These are phyloP conservation scores for Sebastolobus altivelis DNA, from an alignment of 2,797 vertebrate genomes.

Conservation along the genomic window DNA sequence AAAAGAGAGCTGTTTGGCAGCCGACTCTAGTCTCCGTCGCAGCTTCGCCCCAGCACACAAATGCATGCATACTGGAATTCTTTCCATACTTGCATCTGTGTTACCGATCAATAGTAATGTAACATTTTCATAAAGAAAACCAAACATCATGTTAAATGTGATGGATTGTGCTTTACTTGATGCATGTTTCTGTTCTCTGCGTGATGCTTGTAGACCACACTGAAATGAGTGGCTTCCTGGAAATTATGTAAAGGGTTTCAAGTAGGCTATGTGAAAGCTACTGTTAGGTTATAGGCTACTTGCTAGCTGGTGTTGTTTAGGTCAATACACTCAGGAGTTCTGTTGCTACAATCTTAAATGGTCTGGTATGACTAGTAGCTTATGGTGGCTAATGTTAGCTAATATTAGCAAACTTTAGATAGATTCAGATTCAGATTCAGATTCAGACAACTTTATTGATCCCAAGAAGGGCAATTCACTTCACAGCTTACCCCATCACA, in stretches of 20 bases:
- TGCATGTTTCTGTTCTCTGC: slow-evolving; percentile 18
- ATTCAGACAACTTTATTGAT: too few species aligned
- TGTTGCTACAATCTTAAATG: not conserved
- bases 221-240: slow-evolving; percentile 34
- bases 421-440: too few species aligned
- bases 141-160: slow-evolving; percentile 20
- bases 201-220: slow-evolving; percentile 5
- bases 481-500: too few species aligned
- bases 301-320: not conserved
- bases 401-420: not conserved
- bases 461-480: too few species aligned
- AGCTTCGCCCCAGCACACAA: not conserved
- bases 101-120: slow-evolving; percentile 18
- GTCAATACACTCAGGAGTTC: not conserved
- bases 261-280: not conserved
- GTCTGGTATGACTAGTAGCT: not conserved
- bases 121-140: slow-evolving; percentile 21
- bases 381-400: not conserved
- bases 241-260: not conserved
- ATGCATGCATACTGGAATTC: slow-evolving; percentile 3
- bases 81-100: slow-evolving; percentile 36
- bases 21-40: not conserved
- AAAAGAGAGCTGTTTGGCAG: not conserved
- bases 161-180: slow-evolving; percentile 18
- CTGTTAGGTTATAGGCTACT: not conserved